These are phyloP conservation scores for Irena cyanogastra DNA, from an alignment of 2,113 vertebrate genomes.

Conservation along the genomic window DNA sequence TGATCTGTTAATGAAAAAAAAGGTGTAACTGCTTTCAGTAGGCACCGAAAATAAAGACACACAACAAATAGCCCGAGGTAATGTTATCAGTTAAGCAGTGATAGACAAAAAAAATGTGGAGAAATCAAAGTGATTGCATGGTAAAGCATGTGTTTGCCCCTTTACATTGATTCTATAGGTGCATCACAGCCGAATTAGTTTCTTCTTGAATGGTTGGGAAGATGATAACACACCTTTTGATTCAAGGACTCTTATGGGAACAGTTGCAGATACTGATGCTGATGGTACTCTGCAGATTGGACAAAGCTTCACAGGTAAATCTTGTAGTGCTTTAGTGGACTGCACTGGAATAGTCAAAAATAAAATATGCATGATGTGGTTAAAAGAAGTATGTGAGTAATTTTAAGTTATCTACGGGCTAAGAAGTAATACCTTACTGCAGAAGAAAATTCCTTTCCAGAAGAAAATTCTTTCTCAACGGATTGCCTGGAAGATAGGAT, in stretches of 20 bases:
- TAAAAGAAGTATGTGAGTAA: not conserved
- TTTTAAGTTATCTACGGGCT: not conserved
- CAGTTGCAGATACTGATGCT: slow-evolving; percentile 69
- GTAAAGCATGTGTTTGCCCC: not conserved
- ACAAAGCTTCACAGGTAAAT: slow-evolving; percentile 83
- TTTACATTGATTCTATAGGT: slow-evolving; percentile 71
- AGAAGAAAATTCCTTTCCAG: not conserved
- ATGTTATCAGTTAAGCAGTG: not conserved
- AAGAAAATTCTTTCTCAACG: not conserved
- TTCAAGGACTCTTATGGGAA: slow-evolving; percentile 70
- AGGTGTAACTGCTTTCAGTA: not conserved
- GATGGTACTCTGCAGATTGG: slow-evolving; percentile 75
- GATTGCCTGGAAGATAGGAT: not conserved
- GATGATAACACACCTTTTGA: slow-evolving; percentile 83
- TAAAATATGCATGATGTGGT: not conserved
- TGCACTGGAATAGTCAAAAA: not conserved
- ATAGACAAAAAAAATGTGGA: not conserved
- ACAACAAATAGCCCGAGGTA: not conserved
- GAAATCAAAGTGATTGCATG: not conserved
- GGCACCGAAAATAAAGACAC: not conserved
- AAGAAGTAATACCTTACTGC: not conserved
- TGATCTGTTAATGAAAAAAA: not conserved
- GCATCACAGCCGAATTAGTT: slow-evolving; percentile 77
- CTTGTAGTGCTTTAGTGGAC: not conserved
- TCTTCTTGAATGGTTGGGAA: slow-evolving; percentile 89